Conservation (phyloP, 2,888 invertebrate species). For the Amphipoea lucens region DNA sequence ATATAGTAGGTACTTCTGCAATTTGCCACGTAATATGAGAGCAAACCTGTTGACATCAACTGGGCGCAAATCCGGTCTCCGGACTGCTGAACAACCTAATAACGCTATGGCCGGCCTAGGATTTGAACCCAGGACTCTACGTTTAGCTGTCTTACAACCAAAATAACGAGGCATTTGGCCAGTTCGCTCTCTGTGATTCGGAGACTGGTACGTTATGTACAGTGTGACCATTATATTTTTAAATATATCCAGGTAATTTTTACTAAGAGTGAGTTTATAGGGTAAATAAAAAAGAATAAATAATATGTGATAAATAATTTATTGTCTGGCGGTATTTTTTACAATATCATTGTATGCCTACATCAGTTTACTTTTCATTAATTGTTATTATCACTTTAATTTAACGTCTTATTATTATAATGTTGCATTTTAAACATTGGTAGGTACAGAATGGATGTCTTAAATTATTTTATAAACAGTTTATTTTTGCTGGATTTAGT, state of each 20-base stretch:
- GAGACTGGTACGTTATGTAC: background rate
- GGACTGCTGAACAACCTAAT: background rate
- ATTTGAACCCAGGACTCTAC: background rate
- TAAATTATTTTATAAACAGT: slow-evolving; percentile 36
- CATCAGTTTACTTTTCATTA: slow-evolving; percentile 78
- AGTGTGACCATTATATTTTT: slow-evolving; percentile 12
- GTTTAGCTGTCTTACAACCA: background rate
- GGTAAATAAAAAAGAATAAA: slow-evolving; percentile 55
- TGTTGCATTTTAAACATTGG: slow-evolving; percentile 66
- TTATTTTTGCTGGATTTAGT: background rate
- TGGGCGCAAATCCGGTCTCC: background rate
- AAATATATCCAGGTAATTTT: background rate
- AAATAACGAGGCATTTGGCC: background rate
- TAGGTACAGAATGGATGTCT: slow-evolving; percentile 59
- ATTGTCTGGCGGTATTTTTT: slow-evolving; percentile 90
- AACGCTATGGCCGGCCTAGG: background rate
- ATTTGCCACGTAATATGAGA: background rate
- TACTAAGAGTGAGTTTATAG: background rate
- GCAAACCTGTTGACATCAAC: background rate
- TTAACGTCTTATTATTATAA: slow-evolving; percentile 68
- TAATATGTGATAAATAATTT: slow-evolving; percentile 91
- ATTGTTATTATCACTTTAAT: slow-evolving; percentile 76
- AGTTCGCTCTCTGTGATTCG: background rate
- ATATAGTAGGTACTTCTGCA: background rate
- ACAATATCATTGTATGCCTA: slow-evolving; percentile 89